These are phyloP conservation scores for Rhopilema esculentum DNA, from an alignment of 30 jellyfish, hydroid and myxozoan genomes.

Conservation along the genomic window DNA sequence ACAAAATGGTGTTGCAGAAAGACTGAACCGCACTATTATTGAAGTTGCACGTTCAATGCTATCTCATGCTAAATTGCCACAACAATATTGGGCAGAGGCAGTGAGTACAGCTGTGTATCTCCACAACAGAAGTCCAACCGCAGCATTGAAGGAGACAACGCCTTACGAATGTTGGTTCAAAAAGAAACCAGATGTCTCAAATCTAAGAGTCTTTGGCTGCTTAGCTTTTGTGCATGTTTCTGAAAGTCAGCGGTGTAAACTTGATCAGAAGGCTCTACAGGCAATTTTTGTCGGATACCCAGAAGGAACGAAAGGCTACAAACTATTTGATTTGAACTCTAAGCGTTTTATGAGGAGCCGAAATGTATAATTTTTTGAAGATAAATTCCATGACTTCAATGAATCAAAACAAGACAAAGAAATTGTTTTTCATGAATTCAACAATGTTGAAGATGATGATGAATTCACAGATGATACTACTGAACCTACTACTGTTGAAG, in stretches of 20 bases:
- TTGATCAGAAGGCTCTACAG: constrained; percentile 22
- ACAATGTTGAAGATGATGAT: background rate
- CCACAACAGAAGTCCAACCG: constrained; percentile 25
- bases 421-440: background rate
- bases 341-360: background rate
- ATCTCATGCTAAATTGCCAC: constrained; percentile 46
- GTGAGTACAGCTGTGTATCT: constrained; percentile 58
- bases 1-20: constrained; percentile 79
- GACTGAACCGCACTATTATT: constrained; percentile 63
- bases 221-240: constrained; percentile 48
- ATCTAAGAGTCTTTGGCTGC: constrained; percentile 49
- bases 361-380: background rate
- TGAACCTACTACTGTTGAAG: background rate
- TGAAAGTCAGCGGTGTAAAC: constrained; percentile 9
- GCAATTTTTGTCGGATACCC: constrained; percentile 55
- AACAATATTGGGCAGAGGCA: constrained; percentile 71
- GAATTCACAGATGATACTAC: background rate
- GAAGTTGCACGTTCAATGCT: constrained; percentile 69
- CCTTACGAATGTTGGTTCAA: constrained; percentile 43
- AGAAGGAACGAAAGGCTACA: constrained; percentile 34
- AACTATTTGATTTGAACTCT: constrained; percentile 4
- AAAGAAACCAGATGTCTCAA: constrained; percentile 33
- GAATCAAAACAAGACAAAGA: background rate
- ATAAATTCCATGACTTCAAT: background rate
- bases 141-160: constrained; percentile 8